Evolutionary conservation across 2,888 invertebrate genomes (phyloP).

Genomic region (Hemicrepidius hirtus): DNA sequence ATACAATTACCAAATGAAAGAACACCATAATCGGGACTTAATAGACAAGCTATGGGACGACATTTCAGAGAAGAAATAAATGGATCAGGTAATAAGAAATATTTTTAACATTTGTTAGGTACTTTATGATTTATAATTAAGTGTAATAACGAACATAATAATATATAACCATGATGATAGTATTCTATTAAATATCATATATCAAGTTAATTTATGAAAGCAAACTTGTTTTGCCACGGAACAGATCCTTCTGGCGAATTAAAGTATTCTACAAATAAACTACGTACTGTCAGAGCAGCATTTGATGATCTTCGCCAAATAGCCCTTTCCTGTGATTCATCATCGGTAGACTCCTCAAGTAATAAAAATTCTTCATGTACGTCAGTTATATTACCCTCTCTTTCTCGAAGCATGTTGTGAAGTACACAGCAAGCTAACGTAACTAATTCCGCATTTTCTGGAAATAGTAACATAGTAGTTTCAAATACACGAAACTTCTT

Average conservation of each 20-base stretch:
- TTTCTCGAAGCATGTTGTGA: constrained; percentile 19
- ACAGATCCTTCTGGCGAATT: neutral
- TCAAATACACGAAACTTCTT: constrained; percentile 39
- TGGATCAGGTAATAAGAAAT: too few species aligned
- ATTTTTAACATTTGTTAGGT: too few species aligned
- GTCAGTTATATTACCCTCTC: constrained; percentile 1
- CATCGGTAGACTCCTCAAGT: neutral
- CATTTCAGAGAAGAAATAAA: too few species aligned
- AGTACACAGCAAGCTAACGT: constrained; percentile 31
- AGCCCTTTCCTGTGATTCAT: neutral
- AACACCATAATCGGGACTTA: too few species aligned
- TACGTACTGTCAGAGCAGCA: neutral
- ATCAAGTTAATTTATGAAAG: neutral
- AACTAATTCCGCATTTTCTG: neutral
- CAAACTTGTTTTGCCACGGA: constrained; percentile 8
- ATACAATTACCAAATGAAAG: too few species aligned
- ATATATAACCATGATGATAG: too few species aligned
- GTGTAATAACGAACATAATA: too few species aligned
- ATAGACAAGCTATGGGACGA: too few species aligned
- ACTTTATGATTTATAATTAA: too few species aligned
- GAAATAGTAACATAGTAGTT: constrained; percentile 23
- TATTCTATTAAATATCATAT: too few species aligned
- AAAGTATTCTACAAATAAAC: neutral
- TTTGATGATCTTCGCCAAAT: neutral
- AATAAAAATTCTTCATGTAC: constrained; percentile 7